Evolutionary conservation across 2,888 invertebrate species (phyloP).

Genomic region (Lochmaea capreae): DNA sequence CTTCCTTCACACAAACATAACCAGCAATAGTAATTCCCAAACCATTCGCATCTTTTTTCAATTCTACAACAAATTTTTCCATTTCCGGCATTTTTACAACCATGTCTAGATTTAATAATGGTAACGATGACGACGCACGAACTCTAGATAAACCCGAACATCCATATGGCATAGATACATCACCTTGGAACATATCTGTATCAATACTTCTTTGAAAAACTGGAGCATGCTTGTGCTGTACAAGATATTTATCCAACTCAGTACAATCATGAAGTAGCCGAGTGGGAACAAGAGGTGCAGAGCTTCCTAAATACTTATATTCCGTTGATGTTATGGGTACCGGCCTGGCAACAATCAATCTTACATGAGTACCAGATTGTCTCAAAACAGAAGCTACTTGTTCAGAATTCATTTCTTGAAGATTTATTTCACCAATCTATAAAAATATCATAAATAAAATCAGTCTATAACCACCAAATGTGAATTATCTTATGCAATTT

Average conservation of each 20-base stretch:
- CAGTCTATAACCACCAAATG: not conserved
- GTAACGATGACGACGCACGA: slow-evolving; percentile 65
- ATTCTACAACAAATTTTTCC: slow-evolving; percentile 92
- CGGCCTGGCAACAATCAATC: slow-evolving; percentile 93
- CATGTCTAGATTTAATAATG: slow-evolving; percentile 66
- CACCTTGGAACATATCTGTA: slow-evolving; percentile 60
- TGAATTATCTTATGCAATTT: not conserved
- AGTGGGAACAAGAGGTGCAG: slow-evolving; percentile 75
- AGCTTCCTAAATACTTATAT: slow-evolving; percentile 70
- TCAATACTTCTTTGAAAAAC: slow-evolving; percentile 68
- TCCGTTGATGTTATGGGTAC: slow-evolving; percentile 77
- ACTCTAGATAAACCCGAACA: slow-evolving; percentile 59
- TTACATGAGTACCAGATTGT: slow-evolving; percentile 94
- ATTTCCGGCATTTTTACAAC: slow-evolving; percentile 86
- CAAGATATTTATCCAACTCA: slow-evolving; percentile 86
- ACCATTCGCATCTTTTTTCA: slow-evolving; percentile 93
- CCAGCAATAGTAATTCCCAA: slow-evolving; percentile 96
- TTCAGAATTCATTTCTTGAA: slow-evolving; percentile 98
- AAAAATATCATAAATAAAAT: slow-evolving; percentile 39
- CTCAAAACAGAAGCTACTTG: slow-evolving; percentile 95
- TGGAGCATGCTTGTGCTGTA: slow-evolving; percentile 85
- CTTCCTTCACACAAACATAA: slow-evolving; percentile 98
- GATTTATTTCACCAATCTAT: slow-evolving; percentile 69
- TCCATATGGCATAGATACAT: slow-evolving; percentile 60
- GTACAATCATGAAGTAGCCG: slow-evolving; percentile 86